Conservation (phyloP, 1,140 invertebrate genomes). For the Aphelinus atriplicis region DNA sequence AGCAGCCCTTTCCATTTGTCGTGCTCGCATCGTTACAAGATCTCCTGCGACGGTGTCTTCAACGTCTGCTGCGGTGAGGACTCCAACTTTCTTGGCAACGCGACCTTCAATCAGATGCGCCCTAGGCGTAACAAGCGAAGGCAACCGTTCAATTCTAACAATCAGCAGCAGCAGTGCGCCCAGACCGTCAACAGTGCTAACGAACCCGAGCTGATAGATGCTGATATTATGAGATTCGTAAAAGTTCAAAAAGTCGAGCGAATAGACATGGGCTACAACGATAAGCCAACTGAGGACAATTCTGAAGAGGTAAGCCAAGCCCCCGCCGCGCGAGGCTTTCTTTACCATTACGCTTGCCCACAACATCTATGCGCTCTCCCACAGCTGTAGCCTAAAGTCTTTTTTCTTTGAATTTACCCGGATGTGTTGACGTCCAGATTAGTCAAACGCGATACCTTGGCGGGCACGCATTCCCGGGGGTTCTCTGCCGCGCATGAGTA, state of each 20-base stretch:
- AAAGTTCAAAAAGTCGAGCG: constrained; percentile 10
- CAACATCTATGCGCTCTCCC: no score
- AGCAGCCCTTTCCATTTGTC: constrained; percentile 9
- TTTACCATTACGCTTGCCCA: no score
- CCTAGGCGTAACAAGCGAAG: constrained; percentile 13
- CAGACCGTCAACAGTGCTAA: not conserved
- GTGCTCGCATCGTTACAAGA: constrained; percentile 25
- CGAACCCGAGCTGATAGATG: not conserved
- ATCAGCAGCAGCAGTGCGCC: not conserved
- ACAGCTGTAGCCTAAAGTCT: no score
- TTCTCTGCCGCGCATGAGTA: no score
- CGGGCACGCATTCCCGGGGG: no score
- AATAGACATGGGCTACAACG: no score
- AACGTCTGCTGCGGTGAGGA: constrained; percentile 17
- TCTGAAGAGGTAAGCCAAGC: no score
- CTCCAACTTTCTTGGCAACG: not conserved
- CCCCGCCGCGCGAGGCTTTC: no score
- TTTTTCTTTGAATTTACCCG: no score
- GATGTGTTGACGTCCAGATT: no score
- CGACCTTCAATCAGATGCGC: not conserved
- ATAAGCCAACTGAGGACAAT: no score
- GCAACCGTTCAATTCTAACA: not conserved
- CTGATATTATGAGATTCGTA: not conserved
- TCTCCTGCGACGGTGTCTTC: constrained; percentile 19
- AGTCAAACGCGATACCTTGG: no score